Percentiles rank a stretch among this genome's conserved stretches.
These are phyloP conservation scores for Lophius piscatorius DNA, from an alignment of 2,113 vertebrate species.

Conservation along the genomic window DNA sequence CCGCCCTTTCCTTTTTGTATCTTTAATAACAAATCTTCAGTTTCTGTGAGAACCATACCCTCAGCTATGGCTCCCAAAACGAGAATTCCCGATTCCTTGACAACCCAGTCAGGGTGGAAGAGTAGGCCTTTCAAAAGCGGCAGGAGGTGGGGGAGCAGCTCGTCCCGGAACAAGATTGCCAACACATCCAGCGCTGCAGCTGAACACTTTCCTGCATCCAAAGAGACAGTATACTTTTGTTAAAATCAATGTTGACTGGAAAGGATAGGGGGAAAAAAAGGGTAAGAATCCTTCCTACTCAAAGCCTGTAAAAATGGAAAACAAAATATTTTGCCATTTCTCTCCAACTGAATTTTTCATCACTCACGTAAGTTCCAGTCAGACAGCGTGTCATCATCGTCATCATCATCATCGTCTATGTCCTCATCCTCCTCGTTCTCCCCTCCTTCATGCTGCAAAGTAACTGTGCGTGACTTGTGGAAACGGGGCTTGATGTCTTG, in stretches of 20 bases:
- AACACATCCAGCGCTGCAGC: conserved; percentile 91
- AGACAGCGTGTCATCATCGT: conserved; percentile 88
- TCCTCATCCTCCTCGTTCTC: conserved; percentile 86
- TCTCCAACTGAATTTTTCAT: neutral
- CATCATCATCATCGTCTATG: conserved; percentile 88
- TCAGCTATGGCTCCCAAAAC: conserved; percentile 94
- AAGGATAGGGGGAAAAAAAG: no score
- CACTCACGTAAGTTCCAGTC: conserved; percentile 95
- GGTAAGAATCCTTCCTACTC: no score
- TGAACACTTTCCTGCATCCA: conserved; percentile 88
- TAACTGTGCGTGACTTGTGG: conserved; percentile 95
- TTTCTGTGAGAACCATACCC: conserved; percentile 70
- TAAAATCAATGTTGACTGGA: neutral
- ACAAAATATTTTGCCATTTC: no score
- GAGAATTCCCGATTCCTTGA: conserved; percentile 95
- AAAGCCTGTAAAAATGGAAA: no score
- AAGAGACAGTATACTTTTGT: conserved; percentile 1
- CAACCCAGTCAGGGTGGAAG: conserved; percentile 95
- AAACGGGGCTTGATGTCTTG: conserved; percentile 97
- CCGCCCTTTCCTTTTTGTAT: no score
- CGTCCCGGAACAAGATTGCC: conserved; percentile 94
- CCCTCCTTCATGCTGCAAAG: conserved; percentile 91
- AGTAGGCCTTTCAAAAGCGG: conserved; percentile 93
- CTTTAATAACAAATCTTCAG: neutral
- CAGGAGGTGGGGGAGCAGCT: conserved; percentile 91